Evolutionary conservation across 1,140 invertebrate species (phyloP).

Genomic region (Bombus haemorrhoidalis): DNA sequence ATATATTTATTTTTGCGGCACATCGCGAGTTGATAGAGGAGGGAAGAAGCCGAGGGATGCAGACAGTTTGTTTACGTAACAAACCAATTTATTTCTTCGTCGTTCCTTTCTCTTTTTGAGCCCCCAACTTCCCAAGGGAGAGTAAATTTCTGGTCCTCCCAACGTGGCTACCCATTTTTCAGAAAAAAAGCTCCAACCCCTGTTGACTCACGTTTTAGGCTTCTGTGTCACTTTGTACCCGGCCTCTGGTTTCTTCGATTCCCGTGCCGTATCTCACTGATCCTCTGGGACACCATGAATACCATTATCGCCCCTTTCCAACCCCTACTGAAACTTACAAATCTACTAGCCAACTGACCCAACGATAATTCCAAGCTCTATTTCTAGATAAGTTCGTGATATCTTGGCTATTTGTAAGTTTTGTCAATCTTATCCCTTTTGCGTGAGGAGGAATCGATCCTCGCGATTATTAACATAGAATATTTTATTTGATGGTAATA

Average conservation of each 20-base stretch:
- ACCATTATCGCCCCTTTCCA: constrained; percentile 18
- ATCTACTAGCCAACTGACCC: not conserved
- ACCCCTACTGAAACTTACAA: not conserved
- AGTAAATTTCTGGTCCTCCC: constrained; percentile 41
- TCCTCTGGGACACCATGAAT: constrained; percentile 33
- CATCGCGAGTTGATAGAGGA: constrained; percentile 12
- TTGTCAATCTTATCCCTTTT: too few relatives aligned
- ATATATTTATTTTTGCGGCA: constrained; percentile 36
- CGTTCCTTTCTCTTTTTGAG: not conserved
- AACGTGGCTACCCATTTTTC: constrained; percentile 23
- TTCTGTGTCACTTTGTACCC: not conserved
- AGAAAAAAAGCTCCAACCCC: not conserved
- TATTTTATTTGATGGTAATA: not conserved
- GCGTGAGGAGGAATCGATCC: not conserved
- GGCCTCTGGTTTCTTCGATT: not conserved
- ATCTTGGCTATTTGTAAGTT: not conserved
- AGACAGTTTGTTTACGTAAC: constrained; percentile 51
- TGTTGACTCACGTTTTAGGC: constrained; percentile 1
- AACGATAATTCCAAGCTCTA: not conserved
- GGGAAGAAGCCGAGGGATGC: not conserved
- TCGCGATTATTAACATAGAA: not conserved
- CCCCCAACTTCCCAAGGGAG: constrained; percentile 22
- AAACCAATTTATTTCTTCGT: constrained; percentile 50
- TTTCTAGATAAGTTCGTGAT: not conserved
- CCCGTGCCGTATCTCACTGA: not conserved